A percentile compares a stretch with the other conserved stretches of the same genome.
These are phyloP conservation scores for Scelioninae gen. 1 DNA, from an alignment of 2,888 invertebrate genomes.

Conservation along the genomic window DNA sequence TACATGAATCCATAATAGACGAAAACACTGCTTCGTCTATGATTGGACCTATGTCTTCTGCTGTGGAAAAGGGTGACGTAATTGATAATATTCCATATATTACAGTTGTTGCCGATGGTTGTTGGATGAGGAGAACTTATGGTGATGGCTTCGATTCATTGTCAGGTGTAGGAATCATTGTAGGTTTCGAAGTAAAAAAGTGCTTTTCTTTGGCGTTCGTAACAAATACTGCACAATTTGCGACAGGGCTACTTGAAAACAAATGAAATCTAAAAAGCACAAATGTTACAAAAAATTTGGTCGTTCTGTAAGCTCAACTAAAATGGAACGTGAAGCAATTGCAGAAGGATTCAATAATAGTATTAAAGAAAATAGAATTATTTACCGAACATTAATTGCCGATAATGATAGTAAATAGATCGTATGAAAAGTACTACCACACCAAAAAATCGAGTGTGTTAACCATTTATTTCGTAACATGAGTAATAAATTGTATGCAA, in stretches of 20 bases:
- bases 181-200: too few relatives aligned
- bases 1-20: background rate
- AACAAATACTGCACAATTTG: background rate
- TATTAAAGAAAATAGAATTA: background rate
- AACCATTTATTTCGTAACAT: background rate
- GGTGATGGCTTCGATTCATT: conserved; percentile 53
- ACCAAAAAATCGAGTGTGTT: background rate
- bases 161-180: conserved; percentile 29
- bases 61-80: background rate
- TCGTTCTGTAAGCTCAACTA: background rate
- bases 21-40: background rate
- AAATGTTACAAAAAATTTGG: too few relatives aligned
- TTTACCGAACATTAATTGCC: background rate
- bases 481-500: background rate
- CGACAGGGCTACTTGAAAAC: background rate
- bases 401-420: background rate
- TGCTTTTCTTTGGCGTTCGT: background rate
- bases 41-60: background rate
- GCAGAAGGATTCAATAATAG: background rate
- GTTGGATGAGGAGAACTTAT: conserved; percentile 58
- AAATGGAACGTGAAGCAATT: background rate
- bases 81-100: conserved; percentile 58
- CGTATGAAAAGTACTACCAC: background rate
- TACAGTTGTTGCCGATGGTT: conserved; percentile 49
- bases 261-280: background rate